Evolutionary conservation across 2,888 invertebrate genomes (phyloP), one percentile per base, ranked within the genome.

Genomic region (Thumatha senex): DNA sequence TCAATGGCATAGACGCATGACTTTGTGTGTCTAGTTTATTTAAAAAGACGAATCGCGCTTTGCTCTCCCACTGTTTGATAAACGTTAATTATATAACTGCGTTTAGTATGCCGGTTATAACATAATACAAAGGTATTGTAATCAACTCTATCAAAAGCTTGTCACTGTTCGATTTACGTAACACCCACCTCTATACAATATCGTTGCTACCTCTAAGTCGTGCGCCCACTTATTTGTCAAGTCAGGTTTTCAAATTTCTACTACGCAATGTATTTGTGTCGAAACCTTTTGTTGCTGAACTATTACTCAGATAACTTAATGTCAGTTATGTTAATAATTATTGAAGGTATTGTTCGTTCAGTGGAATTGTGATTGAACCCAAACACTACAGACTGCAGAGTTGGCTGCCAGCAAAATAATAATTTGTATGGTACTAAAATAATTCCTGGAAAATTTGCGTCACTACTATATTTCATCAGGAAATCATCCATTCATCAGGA

Each of bases 201-300:
- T 24, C 18, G 18, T 5, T 24, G 18, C 3, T 5, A 4, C 2
- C n/a, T 7, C 13, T 40, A 44, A 13, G 31, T 34, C 43, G 24
- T 18, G n/a, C 18, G 40, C 47, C 53, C 47, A 54, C 63, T 54
- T 51, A 59, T 8, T 49, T 52, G 50, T 58, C 30, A 35, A 48
- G 40, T 51, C 49, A 44, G 46, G 59, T 62, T 62, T 51, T 46
- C 46, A 44, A 13, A 56, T 40, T 51, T 45, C 51, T 41, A 53
- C 31, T 47, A 44, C 53, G 48, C 44, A 46, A 49, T 30, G 38
- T 14, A 11, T 40, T 11, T 40, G 8, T 30, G 18, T 13, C 1
- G 31, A 39, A 40, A 30, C 44, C 47, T 35, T 66, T 59, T 59
- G 53, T 63, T 50, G 49, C 30, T 44, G 48, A 48, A 63, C 38